phyloP scores from a whole-genome alignment of 92 coral and sea anemone genomes.

The Palythoa heliodiscus region DNA sequence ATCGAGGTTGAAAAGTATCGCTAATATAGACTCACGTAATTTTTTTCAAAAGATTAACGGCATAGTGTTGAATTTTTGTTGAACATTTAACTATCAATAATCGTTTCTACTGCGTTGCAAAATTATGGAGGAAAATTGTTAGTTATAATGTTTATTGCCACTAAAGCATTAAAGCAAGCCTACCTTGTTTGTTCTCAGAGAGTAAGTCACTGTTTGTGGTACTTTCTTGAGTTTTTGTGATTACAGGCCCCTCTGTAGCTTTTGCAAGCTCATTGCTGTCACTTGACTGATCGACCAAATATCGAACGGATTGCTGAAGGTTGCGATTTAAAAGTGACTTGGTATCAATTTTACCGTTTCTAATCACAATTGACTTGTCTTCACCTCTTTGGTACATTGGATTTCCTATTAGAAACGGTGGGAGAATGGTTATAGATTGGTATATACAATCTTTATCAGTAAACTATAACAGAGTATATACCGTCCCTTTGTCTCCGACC shows the following conservation, averaged over 20 bases:
- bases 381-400: slow-evolving; percentile 43
- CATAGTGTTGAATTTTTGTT: too few relatives aligned
- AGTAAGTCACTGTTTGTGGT: not conserved
- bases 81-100: too few relatives aligned
- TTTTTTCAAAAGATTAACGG: too few relatives aligned
- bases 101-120: too few relatives aligned
- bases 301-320: not conserved
- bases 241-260: not conserved
- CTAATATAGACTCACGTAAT: too few relatives aligned
- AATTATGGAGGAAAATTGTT: too few relatives aligned
- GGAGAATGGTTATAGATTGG: too few relatives aligned
- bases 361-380: slow-evolving; percentile 28
- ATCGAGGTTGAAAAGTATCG: too few relatives aligned
- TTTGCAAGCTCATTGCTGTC: not conserved
- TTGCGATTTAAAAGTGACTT: slow-evolving; percentile 32
- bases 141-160: not conserved
- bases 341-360: slow-evolving; percentile 6
- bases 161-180: not conserved
- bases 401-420: not conserved
- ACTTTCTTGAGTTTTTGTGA: not conserved
- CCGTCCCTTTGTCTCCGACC: too few relatives aligned
- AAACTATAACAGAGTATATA: too few relatives aligned
- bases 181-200: not conserved
- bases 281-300: not conserved
- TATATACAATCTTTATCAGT: too few relatives aligned